phyloP scores from a whole-genome alignment of 1,140 invertebrate species.

The Ceratoteleas bidentatus region DNA sequence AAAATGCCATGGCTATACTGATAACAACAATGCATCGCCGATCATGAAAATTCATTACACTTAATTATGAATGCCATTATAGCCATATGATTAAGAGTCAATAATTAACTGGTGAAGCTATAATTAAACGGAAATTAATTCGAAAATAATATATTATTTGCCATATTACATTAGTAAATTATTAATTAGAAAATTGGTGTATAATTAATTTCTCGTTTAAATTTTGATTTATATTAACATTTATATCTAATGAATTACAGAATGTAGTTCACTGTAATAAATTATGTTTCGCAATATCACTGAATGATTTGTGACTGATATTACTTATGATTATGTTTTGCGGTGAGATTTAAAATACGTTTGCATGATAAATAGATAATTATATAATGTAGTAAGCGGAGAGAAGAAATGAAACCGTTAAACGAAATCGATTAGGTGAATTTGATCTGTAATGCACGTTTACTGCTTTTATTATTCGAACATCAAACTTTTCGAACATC shows the following conservation, averaged over 20 bases:
- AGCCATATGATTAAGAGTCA: constrained; percentile 41
- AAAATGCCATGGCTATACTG: constrained; percentile 25
- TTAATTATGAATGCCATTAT: constrained; percentile 53
- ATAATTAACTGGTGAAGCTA: constrained; percentile 53
- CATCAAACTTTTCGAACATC: too few relatives aligned
- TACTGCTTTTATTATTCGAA: background rate
- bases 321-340: constrained; percentile 20
- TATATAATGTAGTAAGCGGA: constrained; percentile 15
- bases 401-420: constrained; percentile 18
- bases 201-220: constrained; percentile 52
- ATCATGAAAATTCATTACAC: constrained; percentile 46
- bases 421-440: constrained; percentile 9
- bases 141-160: constrained; percentile 56
- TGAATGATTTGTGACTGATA: constrained; percentile 31
- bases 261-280: constrained; percentile 33
- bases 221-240: constrained; percentile 48
- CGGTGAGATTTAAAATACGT: constrained; percentile 21
- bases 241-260: constrained; percentile 38
- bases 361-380: constrained; percentile 26
- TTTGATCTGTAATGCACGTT: constrained; percentile 7
- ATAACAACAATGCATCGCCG: constrained; percentile 15
- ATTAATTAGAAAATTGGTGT: constrained; percentile 52
- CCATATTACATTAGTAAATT: constrained; percentile 45
- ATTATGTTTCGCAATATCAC: constrained; percentile 22
- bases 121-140: constrained; percentile 57